Evolutionary conservation across 2,113 vertebrate species (phyloP).

Genomic region (Channa maculata): DNA sequence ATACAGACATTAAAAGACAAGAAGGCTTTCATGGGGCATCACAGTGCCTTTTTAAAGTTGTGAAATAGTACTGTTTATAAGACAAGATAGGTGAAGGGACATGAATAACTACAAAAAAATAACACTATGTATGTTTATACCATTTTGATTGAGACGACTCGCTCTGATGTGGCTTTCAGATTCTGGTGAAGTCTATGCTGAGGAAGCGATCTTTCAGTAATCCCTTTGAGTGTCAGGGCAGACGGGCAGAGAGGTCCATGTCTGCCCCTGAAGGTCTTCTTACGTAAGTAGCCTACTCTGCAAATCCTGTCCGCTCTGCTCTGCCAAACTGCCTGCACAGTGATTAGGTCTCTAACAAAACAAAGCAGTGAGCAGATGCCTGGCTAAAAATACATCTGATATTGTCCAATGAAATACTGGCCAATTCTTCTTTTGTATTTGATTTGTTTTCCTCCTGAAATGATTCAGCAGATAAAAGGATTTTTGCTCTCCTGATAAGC

Average conservation of each 20-base stretch:
- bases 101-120: no score
- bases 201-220: conserved; percentile 97
- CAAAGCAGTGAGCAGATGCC: conserved; percentile 66
- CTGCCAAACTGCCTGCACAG: conserved; percentile 55
- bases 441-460: conserved; percentile 13
- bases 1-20: no score
- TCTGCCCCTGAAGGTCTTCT: conserved; percentile 92
- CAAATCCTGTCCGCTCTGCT: conserved; percentile 52
- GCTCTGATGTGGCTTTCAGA: conserved; percentile 79
- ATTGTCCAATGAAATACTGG: not conserved
- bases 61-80: no score
- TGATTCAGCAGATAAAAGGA: conserved; percentile 34
- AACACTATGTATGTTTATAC: no score
- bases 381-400: conserved; percentile 54
- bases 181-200: conserved; percentile 96
- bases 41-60: no score
- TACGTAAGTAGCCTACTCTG: conserved; percentile 84
- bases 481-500: conserved; percentile 38
- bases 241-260: conserved; percentile 91
- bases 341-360: conserved; percentile 56
- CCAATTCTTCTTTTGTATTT: conserved; percentile 8
- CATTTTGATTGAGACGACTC: not conserved
- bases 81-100: no score
- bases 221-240: conserved; percentile 88
- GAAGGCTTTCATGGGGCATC: no score